A percentile compares a stretch with the other conserved stretches of the same genome.
These are phyloP conservation scores for Microctenopoma lineatum DNA, from an alignment of 2,797 vertebrate species.

Conservation along the genomic window DNA sequence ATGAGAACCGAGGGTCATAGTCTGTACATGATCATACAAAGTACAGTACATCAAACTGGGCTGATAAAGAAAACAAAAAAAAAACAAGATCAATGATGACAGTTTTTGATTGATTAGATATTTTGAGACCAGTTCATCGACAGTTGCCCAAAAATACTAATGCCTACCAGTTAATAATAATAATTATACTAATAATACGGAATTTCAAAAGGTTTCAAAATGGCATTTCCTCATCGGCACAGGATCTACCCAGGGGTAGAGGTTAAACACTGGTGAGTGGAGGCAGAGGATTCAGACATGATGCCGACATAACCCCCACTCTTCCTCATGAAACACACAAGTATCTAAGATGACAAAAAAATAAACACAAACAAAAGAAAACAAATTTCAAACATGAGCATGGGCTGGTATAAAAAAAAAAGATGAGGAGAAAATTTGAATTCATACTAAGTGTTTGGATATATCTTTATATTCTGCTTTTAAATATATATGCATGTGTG, in stretches of 20 bases:
- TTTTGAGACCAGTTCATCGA: slow-evolving; percentile 64
- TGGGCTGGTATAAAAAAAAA: slow-evolving; percentile 75
- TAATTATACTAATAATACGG: slow-evolving; percentile 59
- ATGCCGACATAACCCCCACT: slow-evolving; percentile 30
- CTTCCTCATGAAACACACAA: slow-evolving; percentile 49
- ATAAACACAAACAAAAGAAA: slow-evolving; percentile 41
- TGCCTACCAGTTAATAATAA: slow-evolving; percentile 58
- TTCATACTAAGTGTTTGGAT: slow-evolving; percentile 83
- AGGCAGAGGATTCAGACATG: slow-evolving; percentile 31
- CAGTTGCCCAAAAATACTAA: slow-evolving; percentile 62
- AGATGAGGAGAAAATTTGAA: slow-evolving; percentile 65
- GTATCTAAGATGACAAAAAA: slow-evolving; percentile 59
- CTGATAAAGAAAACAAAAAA: slow-evolving; percentile 41
- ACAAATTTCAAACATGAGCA: slow-evolving; percentile 63
- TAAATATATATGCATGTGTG: slow-evolving; percentile 85
- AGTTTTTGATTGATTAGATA: slow-evolving; percentile 61
- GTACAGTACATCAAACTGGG: slow-evolving; percentile 67
- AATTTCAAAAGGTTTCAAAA: slow-evolving; percentile 63
- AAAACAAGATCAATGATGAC: slow-evolving; percentile 40
- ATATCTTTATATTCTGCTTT: slow-evolving; percentile 86
- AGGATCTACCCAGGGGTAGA: slow-evolving; percentile 57
- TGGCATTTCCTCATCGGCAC: slow-evolving; percentile 64
- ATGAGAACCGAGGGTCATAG: slow-evolving; percentile 57
- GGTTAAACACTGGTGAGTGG: slow-evolving; percentile 43
- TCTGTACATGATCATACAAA: slow-evolving; percentile 69